phyloP scores from a whole-genome alignment of 2,888 invertebrate species.

The Drosophila lutescens region DNA sequence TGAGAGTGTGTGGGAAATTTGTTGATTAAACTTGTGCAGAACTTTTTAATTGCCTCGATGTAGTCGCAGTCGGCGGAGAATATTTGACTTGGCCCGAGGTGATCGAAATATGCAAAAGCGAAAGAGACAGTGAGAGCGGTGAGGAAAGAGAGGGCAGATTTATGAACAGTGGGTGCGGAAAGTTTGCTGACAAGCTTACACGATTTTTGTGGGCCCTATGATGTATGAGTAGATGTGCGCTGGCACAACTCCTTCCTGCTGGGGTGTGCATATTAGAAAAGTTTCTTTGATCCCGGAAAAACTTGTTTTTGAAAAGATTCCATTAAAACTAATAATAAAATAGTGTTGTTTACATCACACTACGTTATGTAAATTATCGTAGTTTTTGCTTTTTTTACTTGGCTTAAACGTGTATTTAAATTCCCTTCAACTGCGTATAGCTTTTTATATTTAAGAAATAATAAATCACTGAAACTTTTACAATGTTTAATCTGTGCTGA shows the following conservation, averaged over 20 bases:
- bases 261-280: constrained; percentile 16
- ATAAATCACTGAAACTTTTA: background rate
- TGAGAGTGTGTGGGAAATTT: constrained; percentile 54
- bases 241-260: background rate
- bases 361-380: too few species aligned
- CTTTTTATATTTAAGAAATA: too few species aligned
- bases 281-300: constrained; percentile 1
- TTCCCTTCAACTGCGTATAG: too few species aligned
- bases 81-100: constrained; percentile 19
- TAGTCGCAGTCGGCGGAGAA: constrained; percentile 26
- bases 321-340: background rate
- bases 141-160: constrained; percentile 1
- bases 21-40: constrained; percentile 73
- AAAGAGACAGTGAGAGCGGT: background rate
- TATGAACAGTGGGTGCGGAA: constrained; percentile 20
- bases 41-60: constrained; percentile 70
- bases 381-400: too few species aligned
- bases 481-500: background rate
- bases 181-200: constrained; percentile 30
- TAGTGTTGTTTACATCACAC: background rate
- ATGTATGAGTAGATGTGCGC: background rate
- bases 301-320: background rate
- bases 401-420: too few species aligned
- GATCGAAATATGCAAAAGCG: constrained; percentile 27
- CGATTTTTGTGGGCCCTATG: constrained; percentile 23